These are phyloP conservation scores for Triplophysa rosa DNA, from an alignment of 2,113 vertebrate species.

Conservation along the genomic window DNA sequence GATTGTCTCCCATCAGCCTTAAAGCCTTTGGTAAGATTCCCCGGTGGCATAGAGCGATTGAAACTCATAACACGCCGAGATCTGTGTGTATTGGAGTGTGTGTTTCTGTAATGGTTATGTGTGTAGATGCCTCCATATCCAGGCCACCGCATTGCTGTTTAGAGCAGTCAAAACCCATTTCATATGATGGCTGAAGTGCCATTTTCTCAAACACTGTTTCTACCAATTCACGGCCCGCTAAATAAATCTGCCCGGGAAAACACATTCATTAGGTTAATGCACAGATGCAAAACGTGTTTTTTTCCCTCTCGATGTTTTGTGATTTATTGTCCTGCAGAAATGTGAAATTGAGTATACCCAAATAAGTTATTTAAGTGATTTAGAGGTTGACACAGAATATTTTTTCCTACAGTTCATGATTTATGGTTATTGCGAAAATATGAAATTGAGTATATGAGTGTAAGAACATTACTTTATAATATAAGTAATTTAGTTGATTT, in stretches of 20 bases:
- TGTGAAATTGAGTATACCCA: constrained; percentile 71
- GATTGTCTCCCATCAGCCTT: constrained; percentile 40
- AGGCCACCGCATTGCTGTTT: constrained; percentile 44
- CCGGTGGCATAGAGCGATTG: constrained; percentile 20
- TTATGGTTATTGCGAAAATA: constrained; percentile 75
- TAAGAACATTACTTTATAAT: constrained; percentile 78
- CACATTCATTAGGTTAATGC: constrained; percentile 76
- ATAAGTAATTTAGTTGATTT: constrained; percentile 77
- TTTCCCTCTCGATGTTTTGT: constrained; percentile 59
- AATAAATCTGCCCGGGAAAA: constrained; percentile 48
- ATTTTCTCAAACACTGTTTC: constrained; percentile 41
- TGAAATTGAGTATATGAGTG: constrained; percentile 75
- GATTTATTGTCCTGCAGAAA: constrained; percentile 72
- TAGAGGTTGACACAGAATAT: constrained; percentile 68
- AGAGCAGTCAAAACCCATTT: constrained; percentile 46
- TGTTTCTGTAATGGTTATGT: constrained; percentile 31
- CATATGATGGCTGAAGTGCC: constrained; percentile 46
- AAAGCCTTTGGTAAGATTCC: constrained; percentile 49
- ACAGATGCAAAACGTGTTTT: constrained; percentile 55
- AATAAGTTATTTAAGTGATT: constrained; percentile 77
- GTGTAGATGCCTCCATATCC: constrained; percentile 26
- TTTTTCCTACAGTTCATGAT: constrained; percentile 67
- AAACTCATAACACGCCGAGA: constrained; percentile 32
- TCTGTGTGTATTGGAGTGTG: constrained; percentile 32
- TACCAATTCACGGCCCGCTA: constrained; percentile 15